Evolutionary conservation across 2,797 vertebrate genomes (phyloP).

Genomic region (Vireo griseus): DNA sequence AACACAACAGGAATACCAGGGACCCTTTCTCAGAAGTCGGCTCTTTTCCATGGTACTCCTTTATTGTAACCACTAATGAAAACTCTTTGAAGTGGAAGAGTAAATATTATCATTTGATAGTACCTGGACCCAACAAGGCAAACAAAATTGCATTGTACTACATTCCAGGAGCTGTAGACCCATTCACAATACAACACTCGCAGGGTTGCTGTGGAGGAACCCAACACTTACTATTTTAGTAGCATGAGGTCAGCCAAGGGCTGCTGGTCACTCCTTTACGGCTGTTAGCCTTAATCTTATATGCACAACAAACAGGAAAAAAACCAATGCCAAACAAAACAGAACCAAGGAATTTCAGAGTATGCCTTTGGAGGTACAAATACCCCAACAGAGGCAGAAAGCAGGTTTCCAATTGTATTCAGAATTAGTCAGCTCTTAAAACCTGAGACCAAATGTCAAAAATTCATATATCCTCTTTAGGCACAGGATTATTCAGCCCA

Average conservation of each 20-base stretch:
- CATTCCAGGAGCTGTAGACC: constrained; percentile 13
- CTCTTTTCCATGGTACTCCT: constrained; percentile 48
- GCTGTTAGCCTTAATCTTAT: not conserved
- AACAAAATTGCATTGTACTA: constrained; percentile 64
- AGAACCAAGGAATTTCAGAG: not conserved
- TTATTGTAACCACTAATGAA: constrained; percentile 61
- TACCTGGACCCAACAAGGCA: constrained; percentile 58
- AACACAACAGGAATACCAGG: not conserved
- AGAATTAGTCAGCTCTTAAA: not conserved
- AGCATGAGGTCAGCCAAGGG: not conserved
- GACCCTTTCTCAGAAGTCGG: not conserved
- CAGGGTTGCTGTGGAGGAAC: constrained; percentile 64
- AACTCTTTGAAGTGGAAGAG: constrained; percentile 74
- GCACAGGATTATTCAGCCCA: not conserved
- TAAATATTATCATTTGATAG: constrained; percentile 77
- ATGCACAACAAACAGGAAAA: not conserved
- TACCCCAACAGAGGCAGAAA: not conserved
- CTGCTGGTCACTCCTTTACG: not conserved
- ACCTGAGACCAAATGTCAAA: not conserved
- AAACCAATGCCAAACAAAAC: not conserved
- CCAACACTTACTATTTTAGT: not conserved
- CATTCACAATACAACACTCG: not conserved
- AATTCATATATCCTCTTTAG: not conserved
- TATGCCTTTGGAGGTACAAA: not conserved
- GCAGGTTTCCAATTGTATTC: not conserved